Conservation (phyloP, 1,140 invertebrate genomes). For the Dendrolimus punctatus region DNA sequence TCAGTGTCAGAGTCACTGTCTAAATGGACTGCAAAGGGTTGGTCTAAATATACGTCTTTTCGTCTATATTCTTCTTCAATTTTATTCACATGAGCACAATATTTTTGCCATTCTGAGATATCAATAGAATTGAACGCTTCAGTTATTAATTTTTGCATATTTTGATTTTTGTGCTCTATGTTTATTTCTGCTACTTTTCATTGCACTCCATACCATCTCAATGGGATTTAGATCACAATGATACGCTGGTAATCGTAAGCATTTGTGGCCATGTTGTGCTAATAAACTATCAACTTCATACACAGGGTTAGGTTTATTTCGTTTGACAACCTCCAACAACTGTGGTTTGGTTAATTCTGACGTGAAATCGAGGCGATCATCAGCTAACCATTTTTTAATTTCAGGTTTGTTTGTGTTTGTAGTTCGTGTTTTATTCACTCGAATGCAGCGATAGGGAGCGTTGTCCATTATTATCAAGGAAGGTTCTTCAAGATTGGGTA, state of each 20-base stretch:
- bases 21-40: conserved; percentile 3
- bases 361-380: conserved; percentile 12
- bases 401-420: conserved; percentile 9
- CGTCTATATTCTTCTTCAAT: conserved; percentile 2
- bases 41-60: conserved; percentile 4
- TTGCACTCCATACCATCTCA: conserved; percentile 3
- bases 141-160: conserved; percentile 2
- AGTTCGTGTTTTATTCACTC: conserved; percentile 7
- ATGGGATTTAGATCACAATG: conserved; percentile 4
- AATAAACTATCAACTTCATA: conserved; percentile 5
- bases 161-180: too few relatives aligned
- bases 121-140: conserved; percentile 4
- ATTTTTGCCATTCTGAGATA: conserved; percentile 4
- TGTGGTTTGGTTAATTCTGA: conserved; percentile 9
- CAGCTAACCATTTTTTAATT: conserved; percentile 10
- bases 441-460: conserved; percentile 8
- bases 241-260: conserved; percentile 1
- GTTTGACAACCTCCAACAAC: conserved; percentile 4
- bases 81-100: conserved; percentile 5
- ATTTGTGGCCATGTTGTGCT: conserved; percentile 3
- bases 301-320: conserved; percentile 1
- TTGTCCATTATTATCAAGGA: conserved; percentile 8
- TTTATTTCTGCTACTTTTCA: conserved; percentile 3
- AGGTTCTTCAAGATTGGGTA: conserved; percentile 7
- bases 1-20: conserved; percentile 6